phyloP scores from a whole-genome alignment of 2,113 vertebrate genomes.

The Uria lomvia region DNA sequence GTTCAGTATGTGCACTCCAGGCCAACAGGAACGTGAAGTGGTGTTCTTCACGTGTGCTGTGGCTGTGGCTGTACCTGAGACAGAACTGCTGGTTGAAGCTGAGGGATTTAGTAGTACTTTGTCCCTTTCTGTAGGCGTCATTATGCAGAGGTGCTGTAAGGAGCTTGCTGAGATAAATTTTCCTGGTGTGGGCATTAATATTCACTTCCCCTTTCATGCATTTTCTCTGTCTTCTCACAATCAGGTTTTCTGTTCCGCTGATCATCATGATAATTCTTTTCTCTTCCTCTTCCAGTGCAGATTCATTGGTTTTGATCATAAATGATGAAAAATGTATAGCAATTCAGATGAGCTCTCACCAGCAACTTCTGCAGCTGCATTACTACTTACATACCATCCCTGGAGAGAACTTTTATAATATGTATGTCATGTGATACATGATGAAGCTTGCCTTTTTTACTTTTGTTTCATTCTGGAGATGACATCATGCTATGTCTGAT shows the following conservation, averaged over 20 bases:
- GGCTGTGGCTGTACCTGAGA: background rate
- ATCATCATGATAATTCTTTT: background rate
- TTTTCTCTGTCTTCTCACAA: background rate
- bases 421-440: rapidly evolving
- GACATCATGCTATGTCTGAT: background rate
- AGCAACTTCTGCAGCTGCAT: background rate
- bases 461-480: background rate
- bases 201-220: rapidly evolving
- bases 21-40: rapidly evolving
- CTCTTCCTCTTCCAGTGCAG: background rate
- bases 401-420: background rate
- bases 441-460: background rate
- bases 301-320: background rate
- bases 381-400: background rate
- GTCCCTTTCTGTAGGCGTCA: background rate
- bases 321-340: background rate
- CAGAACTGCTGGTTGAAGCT: background rate
- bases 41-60: background rate
- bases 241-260: background rate
- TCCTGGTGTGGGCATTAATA: background rate
- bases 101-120: background rate
- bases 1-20: background rate
- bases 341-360: background rate
- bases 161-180: background rate
- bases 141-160: background rate